A percentile compares a stretch with the other conserved stretches of the same genome.
Evolutionary conservation across 2,797 vertebrate genomes (phyloP).

Genomic region (Pangasius larnaudii): DNA sequence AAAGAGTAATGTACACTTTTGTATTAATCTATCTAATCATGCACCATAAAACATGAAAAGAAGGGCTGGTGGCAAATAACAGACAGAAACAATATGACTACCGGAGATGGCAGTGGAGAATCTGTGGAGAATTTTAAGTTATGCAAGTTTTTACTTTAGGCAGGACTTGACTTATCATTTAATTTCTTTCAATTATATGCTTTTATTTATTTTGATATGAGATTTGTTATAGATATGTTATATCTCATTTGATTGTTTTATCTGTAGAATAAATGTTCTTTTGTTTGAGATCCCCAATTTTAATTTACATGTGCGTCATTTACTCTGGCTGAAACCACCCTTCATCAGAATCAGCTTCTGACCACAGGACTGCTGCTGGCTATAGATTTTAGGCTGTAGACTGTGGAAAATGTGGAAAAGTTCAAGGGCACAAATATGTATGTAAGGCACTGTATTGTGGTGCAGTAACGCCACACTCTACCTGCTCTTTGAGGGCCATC

Average conservation of each 20-base stretch:
- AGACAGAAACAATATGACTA: not conserved
- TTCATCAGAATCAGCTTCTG: not conserved
- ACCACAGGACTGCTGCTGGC: not conserved
- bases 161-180: not conserved
- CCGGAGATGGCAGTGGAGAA: not conserved
- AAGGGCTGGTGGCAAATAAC: not conserved
- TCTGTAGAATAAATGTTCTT: not conserved
- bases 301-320: not conserved
- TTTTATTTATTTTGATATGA: not conserved
- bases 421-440: not conserved
- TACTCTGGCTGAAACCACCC: not conserved
- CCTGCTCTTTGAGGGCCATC: slow-evolving; percentile 77
- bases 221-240: not conserved
- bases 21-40: not conserved
- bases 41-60: not conserved
- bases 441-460: not conserved
- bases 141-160: not conserved
- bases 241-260: not conserved
- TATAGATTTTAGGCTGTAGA: not conserved
- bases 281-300: not conserved
- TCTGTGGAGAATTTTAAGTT: not conserved
- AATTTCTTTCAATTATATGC: not conserved
- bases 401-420: not conserved
- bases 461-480: slow-evolving; percentile 39
- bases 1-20: not conserved